These are phyloP conservation scores for Cossypha caffra DNA, from an alignment of 2,797 vertebrate genomes.

Conservation along the genomic window DNA sequence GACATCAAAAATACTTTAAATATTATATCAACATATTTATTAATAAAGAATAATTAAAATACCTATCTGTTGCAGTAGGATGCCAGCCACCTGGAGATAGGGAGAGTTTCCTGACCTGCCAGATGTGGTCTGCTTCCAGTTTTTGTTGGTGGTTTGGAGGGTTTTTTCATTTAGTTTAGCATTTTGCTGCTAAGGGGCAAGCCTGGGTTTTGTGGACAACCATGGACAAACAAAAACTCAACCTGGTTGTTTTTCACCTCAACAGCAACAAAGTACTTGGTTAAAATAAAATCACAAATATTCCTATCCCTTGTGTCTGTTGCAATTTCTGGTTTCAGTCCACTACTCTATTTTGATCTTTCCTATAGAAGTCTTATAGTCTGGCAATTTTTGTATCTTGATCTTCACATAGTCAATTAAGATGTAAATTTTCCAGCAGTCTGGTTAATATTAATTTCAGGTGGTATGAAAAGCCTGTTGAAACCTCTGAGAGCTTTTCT, in stretches of 20 bases:
- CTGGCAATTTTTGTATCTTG: not conserved
- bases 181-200: not conserved
- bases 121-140: not conserved
- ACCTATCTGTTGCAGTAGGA: not conserved
- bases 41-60: not conserved
- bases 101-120: not conserved
- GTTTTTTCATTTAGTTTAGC: not conserved
- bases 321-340: not conserved
- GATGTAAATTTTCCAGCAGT: not conserved
- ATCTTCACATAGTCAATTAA: not conserved
- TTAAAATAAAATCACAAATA: not conserved
- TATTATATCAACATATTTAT: not conserved
- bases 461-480: not conserved
- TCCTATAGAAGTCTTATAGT: not conserved
- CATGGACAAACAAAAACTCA: not conserved
- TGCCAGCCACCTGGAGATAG: not conserved
- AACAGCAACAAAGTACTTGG: not conserved
- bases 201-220: not conserved
- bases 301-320: not conserved
- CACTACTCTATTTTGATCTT: not conserved
- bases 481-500: not conserved
- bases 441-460: not conserved
- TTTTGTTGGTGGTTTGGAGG: not conserved
- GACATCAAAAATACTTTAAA: not conserved
- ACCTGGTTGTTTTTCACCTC: not conserved